Conservation (phyloP, 2,888 invertebrate species). For the Tenthredo amoena region DNA sequence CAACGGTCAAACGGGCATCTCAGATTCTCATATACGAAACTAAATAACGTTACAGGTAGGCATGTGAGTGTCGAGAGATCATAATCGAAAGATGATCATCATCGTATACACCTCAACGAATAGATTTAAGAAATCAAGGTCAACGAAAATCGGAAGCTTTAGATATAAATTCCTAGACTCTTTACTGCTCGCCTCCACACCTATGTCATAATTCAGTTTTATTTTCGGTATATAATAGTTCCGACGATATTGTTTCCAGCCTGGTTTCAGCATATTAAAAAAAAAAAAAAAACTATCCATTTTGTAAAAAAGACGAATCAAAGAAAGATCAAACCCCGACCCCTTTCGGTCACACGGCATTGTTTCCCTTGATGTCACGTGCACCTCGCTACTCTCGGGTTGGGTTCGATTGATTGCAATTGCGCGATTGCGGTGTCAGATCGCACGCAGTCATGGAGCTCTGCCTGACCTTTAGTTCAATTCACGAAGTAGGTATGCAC, state of each 20-base stretch:
- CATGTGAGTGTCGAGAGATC: background rate
- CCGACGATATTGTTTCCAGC: no score
- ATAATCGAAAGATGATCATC: background rate
- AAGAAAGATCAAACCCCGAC: background rate
- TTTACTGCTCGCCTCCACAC: no score
- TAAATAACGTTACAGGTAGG: background rate
- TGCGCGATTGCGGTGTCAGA: constrained; percentile 15
- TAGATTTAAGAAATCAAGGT: background rate
- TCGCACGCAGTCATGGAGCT: background rate
- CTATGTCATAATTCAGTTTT: no score
- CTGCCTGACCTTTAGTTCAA: background rate
- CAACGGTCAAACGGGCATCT: constrained; percentile 24
- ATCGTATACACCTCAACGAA: background rate
- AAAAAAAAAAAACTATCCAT: background rate
- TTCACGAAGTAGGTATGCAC: background rate
- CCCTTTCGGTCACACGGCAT: background rate
- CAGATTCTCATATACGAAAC: constrained; percentile 8
- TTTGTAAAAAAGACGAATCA: background rate
- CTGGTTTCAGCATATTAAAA: no score
- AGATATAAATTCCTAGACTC: no score
- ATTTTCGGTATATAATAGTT: no score
- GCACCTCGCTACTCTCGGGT: background rate
- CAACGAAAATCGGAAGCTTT: background rate
- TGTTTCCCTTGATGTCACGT: background rate
- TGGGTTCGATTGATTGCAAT: background rate